These are phyloP conservation scores for Orientallactaga bullata DNA, from an alignment of 2,113 vertebrate genomes.

Conservation along the genomic window DNA sequence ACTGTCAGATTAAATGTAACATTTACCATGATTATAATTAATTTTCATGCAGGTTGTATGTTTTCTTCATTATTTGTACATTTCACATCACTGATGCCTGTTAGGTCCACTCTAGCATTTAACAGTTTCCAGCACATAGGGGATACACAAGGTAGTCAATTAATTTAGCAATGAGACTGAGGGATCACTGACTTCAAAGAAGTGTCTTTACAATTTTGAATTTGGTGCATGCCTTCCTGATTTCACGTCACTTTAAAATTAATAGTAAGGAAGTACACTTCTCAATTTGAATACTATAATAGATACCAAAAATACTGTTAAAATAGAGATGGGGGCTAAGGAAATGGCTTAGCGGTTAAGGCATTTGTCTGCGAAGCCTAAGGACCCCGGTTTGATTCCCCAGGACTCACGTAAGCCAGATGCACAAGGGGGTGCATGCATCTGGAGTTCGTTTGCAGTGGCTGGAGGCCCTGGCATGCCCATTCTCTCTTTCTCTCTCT, in stretches of 20 bases:
- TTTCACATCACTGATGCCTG: neutral
- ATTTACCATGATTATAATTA: slow-evolving; percentile 17
- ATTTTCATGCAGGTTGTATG: neutral
- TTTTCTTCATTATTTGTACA: neutral
- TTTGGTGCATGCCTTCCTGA: neutral
- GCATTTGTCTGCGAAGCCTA: too few species aligned
- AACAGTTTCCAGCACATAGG: neutral
- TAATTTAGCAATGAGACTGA: neutral
- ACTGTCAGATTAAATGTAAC: slow-evolving; percentile 15
- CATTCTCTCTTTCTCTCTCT: too few species aligned
- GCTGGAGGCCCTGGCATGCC: too few species aligned
- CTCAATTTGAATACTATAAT: neutral
- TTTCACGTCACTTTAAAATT: slow-evolving; percentile 41
- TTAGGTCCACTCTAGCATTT: neutral
- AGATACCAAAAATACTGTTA: slow-evolving; percentile 20
- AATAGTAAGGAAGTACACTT: neutral
- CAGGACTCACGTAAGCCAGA: too few species aligned
- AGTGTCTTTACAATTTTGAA: neutral
- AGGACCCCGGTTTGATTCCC: too few species aligned
- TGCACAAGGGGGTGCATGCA: too few species aligned
- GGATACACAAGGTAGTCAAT: neutral
- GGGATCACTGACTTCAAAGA: neutral
- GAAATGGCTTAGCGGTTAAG: too few species aligned
- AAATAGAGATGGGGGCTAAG: too few species aligned
- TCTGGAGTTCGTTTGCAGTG: too few species aligned